phyloP scores from a whole-genome alignment of 2,113 vertebrate genomes.

The Glaucomys volans region DNA sequence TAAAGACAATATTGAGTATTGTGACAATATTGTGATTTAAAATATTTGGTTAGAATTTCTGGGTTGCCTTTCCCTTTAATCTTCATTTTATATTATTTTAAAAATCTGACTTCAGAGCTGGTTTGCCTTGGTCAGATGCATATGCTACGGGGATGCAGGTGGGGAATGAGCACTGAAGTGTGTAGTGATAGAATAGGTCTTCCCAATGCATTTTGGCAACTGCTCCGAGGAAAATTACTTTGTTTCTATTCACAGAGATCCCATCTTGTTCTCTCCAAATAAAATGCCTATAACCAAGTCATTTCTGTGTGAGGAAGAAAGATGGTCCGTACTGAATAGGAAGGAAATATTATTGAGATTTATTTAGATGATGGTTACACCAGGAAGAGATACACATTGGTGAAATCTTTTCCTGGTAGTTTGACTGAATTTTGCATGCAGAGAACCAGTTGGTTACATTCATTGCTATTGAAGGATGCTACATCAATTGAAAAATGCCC shows the following conservation, averaged over 20 bases:
- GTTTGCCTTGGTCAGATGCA: background rate
- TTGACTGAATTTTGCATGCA: constrained; percentile 13
- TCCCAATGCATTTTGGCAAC: constrained; percentile 45
- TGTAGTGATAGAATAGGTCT: constrained; percentile 4
- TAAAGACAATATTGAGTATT: background rate
- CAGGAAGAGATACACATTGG: background rate
- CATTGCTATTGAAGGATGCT: background rate
- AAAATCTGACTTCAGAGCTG: background rate
- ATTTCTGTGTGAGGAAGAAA: constrained; percentile 48
- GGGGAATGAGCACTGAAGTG: background rate
- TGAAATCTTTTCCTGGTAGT: background rate
- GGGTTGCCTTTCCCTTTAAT: background rate
- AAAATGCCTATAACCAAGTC: constrained; percentile 50
- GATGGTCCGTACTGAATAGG: background rate
- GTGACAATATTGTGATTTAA: background rate
- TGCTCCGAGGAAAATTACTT: constrained; percentile 62
- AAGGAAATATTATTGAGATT: constrained; percentile 54
- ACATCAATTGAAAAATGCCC: background rate
- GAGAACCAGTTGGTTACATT: background rate
- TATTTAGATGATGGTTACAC: constrained; percentile 53
- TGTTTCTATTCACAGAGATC: constrained; percentile 61
- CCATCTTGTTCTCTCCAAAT: constrained; percentile 44
- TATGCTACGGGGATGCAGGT: background rate
- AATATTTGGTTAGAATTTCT: background rate
- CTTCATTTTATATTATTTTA: background rate